Percentiles rank a stretch among this genome's conserved stretches.
These are phyloP conservation scores for Caradrina kadenii DNA, from an alignment of 2,888 invertebrate species.

Conservation along the genomic window DNA sequence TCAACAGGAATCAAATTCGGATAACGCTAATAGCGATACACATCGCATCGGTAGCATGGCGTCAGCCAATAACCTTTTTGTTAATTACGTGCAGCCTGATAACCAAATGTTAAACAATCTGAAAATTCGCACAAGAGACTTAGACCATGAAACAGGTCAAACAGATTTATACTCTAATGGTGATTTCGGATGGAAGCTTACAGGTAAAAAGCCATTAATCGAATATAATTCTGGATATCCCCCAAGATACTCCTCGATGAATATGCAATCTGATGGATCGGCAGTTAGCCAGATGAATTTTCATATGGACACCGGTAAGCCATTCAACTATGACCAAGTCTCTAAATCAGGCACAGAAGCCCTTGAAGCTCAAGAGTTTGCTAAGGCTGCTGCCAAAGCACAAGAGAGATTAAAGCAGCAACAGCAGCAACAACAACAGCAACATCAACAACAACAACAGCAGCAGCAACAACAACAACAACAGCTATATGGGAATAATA, in stretches of 20 bases:
- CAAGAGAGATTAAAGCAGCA: slow-evolving; percentile 84
- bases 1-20: slow-evolving; percentile 73
- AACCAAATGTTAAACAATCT: slow-evolving; percentile 74
- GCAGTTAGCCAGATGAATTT: slow-evolving; percentile 84
- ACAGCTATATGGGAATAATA: slow-evolving; percentile 67
- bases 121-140: slow-evolving; percentile 76
- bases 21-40: slow-evolving; percentile 78
- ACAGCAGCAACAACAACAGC: slow-evolving; percentile 64
- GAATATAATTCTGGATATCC: slow-evolving; percentile 76
- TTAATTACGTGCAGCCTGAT: slow-evolving; percentile 84
- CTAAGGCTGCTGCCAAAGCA: slow-evolving; percentile 84
- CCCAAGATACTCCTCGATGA: slow-evolving; percentile 75
- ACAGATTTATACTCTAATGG: slow-evolving; percentile 83
- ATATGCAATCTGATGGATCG: slow-evolving; percentile 73
- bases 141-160: slow-evolving; percentile 79
- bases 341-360: slow-evolving; percentile 80
- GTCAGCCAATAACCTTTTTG: slow-evolving; percentile 83
- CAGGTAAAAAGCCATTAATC: slow-evolving; percentile 78
- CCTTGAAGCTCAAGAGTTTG: slow-evolving; percentile 83
- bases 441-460: slow-evolving; percentile 75
- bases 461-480: slow-evolving; percentile 70
- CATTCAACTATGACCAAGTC: slow-evolving; percentile 77
- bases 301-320: slow-evolving; percentile 82
- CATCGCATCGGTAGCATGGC: slow-evolving; percentile 80
- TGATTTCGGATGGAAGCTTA: slow-evolving; percentile 87